These are phyloP conservation scores for Hyles euphorbiae DNA, from an alignment of 1,140 invertebrate species.

Conservation along the genomic window DNA sequence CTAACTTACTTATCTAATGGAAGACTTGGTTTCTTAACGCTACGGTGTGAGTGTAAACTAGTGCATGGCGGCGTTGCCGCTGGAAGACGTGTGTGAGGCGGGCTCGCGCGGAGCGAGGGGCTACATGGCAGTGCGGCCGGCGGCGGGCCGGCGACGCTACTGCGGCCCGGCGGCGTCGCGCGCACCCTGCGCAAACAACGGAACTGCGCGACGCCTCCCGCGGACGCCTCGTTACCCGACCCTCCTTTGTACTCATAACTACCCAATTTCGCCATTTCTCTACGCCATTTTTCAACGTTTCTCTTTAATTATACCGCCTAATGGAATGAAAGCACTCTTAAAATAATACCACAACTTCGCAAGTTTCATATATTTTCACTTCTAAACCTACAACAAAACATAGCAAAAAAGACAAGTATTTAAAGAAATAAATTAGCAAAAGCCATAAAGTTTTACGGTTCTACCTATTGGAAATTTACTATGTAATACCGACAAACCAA, in stretches of 20 bases:
- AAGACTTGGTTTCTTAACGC: conserved; percentile 68
- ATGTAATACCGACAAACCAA: too few relatives aligned
- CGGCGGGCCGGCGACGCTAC: conserved; percentile 47
- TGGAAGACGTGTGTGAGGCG: conserved; percentile 52
- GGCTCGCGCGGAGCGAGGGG: conserved; percentile 26
- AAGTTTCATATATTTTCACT: too few relatives aligned
- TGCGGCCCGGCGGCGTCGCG: conserved; percentile 43
- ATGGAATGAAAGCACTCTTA: too few relatives aligned
- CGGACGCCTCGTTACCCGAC: conserved; percentile 27
- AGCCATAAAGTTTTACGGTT: too few relatives aligned
- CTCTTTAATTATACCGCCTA: not conserved
- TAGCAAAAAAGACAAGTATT: too few relatives aligned
- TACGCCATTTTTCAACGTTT: not conserved
- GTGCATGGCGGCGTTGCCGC: conserved; percentile 41
- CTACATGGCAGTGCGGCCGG: conserved; percentile 61
- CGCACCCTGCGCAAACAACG: conserved; percentile 66
- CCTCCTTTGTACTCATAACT: not conserved
- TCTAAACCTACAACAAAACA: too few relatives aligned
- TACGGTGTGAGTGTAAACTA: conserved; percentile 37
- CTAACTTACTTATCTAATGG: conserved; percentile 58
- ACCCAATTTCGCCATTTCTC: not conserved
- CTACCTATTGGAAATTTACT: too few relatives aligned
- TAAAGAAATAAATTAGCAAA: too few relatives aligned
- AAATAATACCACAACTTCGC: too few relatives aligned
- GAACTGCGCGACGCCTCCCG: conserved; percentile 34